A percentile compares a stretch with the other conserved stretches of the same genome.
Conservation (phyloP, 2,888 invertebrate species). For the Tachina fera region DNA sequence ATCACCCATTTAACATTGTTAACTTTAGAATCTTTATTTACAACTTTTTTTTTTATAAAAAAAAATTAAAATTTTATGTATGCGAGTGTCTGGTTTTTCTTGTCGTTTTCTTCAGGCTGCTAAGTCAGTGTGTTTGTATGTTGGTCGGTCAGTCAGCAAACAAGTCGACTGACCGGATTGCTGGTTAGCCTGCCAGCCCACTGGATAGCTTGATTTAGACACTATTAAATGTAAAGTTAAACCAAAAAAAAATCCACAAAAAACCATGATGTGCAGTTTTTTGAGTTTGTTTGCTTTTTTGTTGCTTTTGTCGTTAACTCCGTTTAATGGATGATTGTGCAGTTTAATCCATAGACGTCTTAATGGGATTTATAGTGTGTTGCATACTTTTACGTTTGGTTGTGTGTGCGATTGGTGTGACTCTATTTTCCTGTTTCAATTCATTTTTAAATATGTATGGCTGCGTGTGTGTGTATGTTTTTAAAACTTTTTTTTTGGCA, state of each 20-base stretch:
- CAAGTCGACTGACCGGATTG: constrained; percentile 4
- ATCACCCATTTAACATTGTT: constrained; percentile 61
- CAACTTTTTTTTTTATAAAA: constrained; percentile 17
- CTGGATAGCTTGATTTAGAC: constrained; percentile 52
- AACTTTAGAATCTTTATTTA: constrained; percentile 59
- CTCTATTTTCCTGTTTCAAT: constrained; percentile 51
- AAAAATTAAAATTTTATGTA: constrained; percentile 39
- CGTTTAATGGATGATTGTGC: constrained; percentile 65
- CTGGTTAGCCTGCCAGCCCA: constrained; percentile 14
- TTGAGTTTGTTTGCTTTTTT: constrained; percentile 9
- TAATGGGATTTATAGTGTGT: constrained; percentile 42
- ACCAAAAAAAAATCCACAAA: constrained; percentile 11
- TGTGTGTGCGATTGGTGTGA: background rate
- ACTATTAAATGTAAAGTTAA: constrained; percentile 64
- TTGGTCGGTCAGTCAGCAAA: background rate
- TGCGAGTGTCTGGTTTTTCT: too few relatives aligned
- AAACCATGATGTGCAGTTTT: constrained; percentile 58
- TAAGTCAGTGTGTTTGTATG: background rate
- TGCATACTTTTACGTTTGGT: background rate
- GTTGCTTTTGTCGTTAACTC: constrained; percentile 39
- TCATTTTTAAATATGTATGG: background rate
- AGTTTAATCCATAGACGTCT: constrained; percentile 43
- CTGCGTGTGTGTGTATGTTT: constrained; percentile 16
- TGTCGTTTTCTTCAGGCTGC: constrained; percentile 3
- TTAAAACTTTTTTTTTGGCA: constrained; percentile 45